These are phyloP conservation scores for Pseudomyrmex flavicornis DNA, from an alignment of 1,140 invertebrate genomes.

Conservation along the genomic window DNA sequence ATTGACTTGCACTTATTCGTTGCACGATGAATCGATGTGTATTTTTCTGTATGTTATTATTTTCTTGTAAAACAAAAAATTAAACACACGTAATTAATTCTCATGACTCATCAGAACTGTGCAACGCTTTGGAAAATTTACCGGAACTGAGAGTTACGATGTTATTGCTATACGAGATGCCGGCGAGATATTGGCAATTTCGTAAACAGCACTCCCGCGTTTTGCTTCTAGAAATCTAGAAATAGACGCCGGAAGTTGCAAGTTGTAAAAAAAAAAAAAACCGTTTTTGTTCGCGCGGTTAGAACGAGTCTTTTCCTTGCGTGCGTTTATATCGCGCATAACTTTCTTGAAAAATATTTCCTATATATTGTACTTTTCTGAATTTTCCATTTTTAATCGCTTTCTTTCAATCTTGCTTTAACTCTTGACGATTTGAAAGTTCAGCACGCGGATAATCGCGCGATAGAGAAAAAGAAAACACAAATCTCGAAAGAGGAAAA, in stretches of 20 bases:
- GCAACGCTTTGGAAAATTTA: conserved; percentile 2
- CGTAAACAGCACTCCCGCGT: conserved; percentile 5
- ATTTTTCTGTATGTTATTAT: too few species aligned
- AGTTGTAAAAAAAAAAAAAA: conserved; percentile 26
- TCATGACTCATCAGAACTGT: neutral
- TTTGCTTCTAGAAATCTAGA: conserved; percentile 25
- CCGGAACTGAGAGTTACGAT: neutral
- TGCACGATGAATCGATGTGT: too few species aligned
- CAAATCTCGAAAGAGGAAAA: neutral
- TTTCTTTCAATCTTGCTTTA: too few species aligned
- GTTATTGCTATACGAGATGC: neutral
- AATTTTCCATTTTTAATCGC: too few species aligned
- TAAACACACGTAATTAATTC: neutral
- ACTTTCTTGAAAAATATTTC: too few species aligned
- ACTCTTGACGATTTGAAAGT: too few species aligned
- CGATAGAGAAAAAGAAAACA: too few species aligned
- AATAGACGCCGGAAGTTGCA: conserved; percentile 30
- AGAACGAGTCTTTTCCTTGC: neutral
- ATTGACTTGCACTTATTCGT: too few species aligned
- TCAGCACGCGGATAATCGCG: too few species aligned
- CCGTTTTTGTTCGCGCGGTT: neutral
- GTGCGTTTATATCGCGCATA: neutral
- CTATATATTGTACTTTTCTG: too few species aligned
- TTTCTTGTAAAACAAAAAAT: neutral
- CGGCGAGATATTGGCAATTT: conserved; percentile 12